phyloP scores from a whole-genome alignment of 2,888 invertebrate genomes.

The Metacarcinus magister region DNA sequence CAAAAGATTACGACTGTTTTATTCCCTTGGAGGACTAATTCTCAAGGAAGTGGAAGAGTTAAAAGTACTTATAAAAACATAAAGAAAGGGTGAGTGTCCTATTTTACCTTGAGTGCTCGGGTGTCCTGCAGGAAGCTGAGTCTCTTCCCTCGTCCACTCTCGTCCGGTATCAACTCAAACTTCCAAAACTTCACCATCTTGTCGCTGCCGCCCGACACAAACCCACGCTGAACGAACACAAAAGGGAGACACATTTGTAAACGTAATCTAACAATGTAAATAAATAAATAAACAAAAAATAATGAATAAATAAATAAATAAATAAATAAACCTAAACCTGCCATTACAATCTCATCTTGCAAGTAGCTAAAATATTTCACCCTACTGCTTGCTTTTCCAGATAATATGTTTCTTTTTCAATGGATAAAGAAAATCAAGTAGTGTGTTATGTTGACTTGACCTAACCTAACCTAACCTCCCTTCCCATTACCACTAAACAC shows the following conservation, averaged over 20 bases:
- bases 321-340: too few species aligned
- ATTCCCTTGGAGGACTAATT: not conserved
- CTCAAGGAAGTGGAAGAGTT: not conserved
- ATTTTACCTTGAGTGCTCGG: slow-evolving; percentile 77
- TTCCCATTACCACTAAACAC: not conserved
- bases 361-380: too few species aligned
- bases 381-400: too few species aligned
- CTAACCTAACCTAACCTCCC: not conserved
- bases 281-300: too few species aligned
- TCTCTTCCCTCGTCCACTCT: slow-evolving; percentile 86
- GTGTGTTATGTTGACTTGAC: not conserved
- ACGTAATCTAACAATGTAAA: too few species aligned
- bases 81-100: too few species aligned
- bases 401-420: too few species aligned
- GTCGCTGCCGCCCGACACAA: slow-evolving; percentile 88
- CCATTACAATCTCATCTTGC: too few species aligned
- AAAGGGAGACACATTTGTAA: too few species aligned
- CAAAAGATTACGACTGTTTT: not conserved
- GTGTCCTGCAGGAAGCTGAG: slow-evolving; percentile 84
- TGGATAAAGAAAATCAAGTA: too few species aligned
- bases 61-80: too few species aligned
- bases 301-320: too few species aligned
- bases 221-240: slow-evolving; percentile 88
- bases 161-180: slow-evolving; percentile 92
- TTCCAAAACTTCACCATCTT: slow-evolving; percentile 95